These are phyloP conservation scores for Acanthochromis polyacanthus DNA, from an alignment of 2,113 vertebrate species.

Conservation along the genomic window DNA sequence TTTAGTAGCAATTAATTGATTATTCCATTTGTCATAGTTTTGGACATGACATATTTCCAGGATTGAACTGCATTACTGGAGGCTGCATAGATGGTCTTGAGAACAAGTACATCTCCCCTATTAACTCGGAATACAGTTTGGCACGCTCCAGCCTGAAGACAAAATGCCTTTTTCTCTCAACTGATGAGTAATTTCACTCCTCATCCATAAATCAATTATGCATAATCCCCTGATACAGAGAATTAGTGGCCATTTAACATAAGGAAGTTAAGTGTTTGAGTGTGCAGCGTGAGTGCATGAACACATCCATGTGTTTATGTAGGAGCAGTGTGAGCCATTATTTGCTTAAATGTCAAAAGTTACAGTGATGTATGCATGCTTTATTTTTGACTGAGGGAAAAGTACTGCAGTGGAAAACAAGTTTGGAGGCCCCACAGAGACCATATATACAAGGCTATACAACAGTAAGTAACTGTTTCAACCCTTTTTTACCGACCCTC, in stretches of 20 bases:
- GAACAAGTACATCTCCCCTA: slow-evolving; percentile 27
- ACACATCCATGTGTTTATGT: slow-evolving; percentile 47
- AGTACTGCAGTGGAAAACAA: slow-evolving; percentile 10
- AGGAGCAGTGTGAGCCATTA: slow-evolving; percentile 21
- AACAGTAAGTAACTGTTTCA: neutral
- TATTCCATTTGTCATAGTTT: slow-evolving; percentile 13
- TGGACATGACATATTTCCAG: neutral
- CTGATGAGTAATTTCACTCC: slow-evolving; percentile 79
- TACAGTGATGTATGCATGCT: slow-evolving; percentile 37
- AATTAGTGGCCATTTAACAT: slow-evolving; percentile 77
- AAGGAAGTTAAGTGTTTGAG: slow-evolving; percentile 67
- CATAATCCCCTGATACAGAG: slow-evolving; percentile 81
- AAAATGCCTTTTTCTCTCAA: slow-evolving; percentile 64
- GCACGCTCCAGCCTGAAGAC: slow-evolving; percentile 49
- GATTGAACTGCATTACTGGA: slow-evolving; percentile 13
- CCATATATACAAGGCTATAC: neutral
- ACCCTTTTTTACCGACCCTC: slow-evolving; percentile 10
- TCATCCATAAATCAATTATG: slow-evolving; percentile 87
- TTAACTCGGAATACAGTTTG: slow-evolving; percentile 64
- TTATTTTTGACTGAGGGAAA: slow-evolving; percentile 13
- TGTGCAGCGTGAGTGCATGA: slow-evolving; percentile 34
- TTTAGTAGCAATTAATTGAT: slow-evolving; percentile 1
- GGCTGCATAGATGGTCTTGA: slow-evolving; percentile 25
- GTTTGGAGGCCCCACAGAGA: neutral
- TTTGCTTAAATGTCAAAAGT: slow-evolving; percentile 30